Conservation (phyloP, 2,113 vertebrate species). For the Phaethornis superciliosus region DNA sequence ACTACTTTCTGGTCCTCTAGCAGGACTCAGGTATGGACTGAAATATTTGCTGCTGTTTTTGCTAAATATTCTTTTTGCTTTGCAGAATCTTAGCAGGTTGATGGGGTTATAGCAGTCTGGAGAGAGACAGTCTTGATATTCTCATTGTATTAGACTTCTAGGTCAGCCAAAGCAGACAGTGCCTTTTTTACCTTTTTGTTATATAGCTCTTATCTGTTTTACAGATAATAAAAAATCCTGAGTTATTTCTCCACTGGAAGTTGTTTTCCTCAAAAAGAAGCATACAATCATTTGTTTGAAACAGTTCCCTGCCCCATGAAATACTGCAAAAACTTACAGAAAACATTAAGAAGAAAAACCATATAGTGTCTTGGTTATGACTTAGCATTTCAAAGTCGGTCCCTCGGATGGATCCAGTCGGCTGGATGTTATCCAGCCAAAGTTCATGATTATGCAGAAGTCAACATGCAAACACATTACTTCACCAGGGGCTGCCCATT, state of each 20-base stretch:
- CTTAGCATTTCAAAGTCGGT: background rate
- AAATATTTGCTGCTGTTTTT: background rate
- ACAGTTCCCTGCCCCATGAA: background rate
- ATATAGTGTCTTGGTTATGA: background rate
- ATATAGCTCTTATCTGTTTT: background rate
- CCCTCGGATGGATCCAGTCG: no score
- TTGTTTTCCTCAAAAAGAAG: background rate
- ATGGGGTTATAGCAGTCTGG: background rate
- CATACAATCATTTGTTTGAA: background rate
- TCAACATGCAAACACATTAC: background rate
- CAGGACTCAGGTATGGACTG: background rate
- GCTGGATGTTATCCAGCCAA: background rate
- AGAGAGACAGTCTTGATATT: background rate
- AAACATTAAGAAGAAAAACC: background rate
- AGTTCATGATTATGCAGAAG: background rate
- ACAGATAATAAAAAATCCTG: conserved; percentile 34
- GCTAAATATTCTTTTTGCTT: background rate
- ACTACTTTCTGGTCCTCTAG: background rate
- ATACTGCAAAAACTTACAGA: background rate
- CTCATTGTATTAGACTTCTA: background rate
- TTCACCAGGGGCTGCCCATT: background rate
- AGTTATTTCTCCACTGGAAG: background rate
- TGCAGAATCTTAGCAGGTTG: background rate
- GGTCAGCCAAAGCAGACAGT: background rate
- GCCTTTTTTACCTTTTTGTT: background rate